Conservation (phyloP, 2,113 vertebrate species). For the Tragelaphus imberbis region DNA sequence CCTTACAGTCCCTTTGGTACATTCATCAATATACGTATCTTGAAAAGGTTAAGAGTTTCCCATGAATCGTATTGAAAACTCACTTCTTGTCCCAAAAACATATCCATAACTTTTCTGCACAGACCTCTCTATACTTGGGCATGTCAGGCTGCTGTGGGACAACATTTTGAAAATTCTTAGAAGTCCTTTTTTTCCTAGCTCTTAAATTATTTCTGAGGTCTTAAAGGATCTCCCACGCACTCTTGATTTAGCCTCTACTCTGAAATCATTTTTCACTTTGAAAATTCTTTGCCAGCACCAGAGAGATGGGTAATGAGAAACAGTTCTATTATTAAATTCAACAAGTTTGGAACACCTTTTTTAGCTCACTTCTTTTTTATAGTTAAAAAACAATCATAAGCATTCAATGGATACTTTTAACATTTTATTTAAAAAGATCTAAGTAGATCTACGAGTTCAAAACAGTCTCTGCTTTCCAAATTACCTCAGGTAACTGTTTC, state of each 20-base stretch:
- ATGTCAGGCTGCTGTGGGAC: neutral
- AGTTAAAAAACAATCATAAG: neutral
- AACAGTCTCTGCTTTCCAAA: neutral
- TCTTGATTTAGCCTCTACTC: neutral
- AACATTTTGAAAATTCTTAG: neutral
- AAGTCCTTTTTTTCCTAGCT: neutral
- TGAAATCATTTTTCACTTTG: slow-evolving; percentile 9
- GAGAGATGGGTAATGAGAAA: neutral
- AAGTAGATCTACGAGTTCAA: neutral
- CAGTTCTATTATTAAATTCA: slow-evolving; percentile 14
- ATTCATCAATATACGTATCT: neutral
- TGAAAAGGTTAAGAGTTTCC: neutral
- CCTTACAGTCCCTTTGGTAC: neutral
- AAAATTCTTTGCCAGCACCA: neutral
- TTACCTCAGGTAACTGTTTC: neutral
- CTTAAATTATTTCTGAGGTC: neutral
- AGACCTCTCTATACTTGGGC: neutral
- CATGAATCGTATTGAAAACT: neutral
- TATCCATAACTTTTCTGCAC: neutral
- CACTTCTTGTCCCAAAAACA: neutral
- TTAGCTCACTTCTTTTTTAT: neutral
- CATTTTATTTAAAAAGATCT: neutral
- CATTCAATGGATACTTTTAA: neutral
- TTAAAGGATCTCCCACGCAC: neutral
- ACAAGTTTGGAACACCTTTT: neutral